A percentile compares a stretch with the other conserved stretches of the same genome.
These are phyloP conservation scores for Chlorocebus sabaeus DNA, from an alignment of 2,113 vertebrate species.

Conservation along the genomic window DNA sequence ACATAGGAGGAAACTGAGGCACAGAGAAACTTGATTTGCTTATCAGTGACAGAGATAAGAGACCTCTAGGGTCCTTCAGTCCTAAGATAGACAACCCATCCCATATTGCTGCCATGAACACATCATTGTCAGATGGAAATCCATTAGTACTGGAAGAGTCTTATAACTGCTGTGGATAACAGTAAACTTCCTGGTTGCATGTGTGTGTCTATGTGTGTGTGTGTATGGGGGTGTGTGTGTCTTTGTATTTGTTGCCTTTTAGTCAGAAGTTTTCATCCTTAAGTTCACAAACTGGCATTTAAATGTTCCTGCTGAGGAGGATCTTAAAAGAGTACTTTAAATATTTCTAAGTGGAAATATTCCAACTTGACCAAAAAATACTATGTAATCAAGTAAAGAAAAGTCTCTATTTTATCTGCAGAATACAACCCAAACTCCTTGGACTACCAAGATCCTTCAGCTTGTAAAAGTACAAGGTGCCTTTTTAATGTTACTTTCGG, in stretches of 20 bases:
- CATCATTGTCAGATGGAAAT: neutral
- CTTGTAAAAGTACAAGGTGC: neutral
- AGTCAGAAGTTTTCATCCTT: neutral
- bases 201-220: neutral
- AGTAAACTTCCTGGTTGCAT: neutral
- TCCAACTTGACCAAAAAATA: neutral
- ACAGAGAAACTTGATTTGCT: neutral
- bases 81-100: neutral
- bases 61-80: rapidly evolving
- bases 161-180: neutral
- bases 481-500: neutral
- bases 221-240: neutral
- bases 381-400: neutral
- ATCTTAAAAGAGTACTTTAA: neutral
- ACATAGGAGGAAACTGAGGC: neutral
- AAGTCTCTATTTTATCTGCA: neutral
- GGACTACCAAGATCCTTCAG: neutral
- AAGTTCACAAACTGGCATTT: neutral
- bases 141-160: neutral
- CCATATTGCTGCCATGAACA: neutral
- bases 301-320: neutral
- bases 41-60: neutral
- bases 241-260: neutral
- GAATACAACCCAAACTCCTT: neutral
- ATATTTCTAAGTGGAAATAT: neutral